Conservation (phyloP, 2,797 vertebrate genomes). For the Pantherophis vulpinus region DNA sequence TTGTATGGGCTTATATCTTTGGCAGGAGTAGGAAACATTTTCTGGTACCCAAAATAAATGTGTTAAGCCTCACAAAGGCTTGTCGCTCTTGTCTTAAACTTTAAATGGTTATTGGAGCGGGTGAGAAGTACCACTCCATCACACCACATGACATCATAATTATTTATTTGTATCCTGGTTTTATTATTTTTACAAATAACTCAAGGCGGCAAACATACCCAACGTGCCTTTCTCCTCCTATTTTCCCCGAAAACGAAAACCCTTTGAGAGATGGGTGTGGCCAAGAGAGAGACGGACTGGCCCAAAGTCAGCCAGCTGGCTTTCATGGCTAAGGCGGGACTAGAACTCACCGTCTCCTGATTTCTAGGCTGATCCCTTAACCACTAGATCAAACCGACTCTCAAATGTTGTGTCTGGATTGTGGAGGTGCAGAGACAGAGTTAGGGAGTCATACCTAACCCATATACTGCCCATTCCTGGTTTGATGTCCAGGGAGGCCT, state of each 20-base stretch:
- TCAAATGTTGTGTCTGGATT: not conserved
- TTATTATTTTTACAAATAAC: too few species aligned
- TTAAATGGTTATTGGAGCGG: not conserved
- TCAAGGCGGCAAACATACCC: too few species aligned
- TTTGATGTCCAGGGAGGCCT: not conserved
- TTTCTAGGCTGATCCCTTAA: not conserved
- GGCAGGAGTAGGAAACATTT: not conserved
- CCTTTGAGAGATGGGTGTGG: too few species aligned
- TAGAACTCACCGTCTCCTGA: not conserved
- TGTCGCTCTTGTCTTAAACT: not conserved
- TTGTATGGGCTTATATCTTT: not conserved
- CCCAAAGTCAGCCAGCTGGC: not conserved
- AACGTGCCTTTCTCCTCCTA: too few species aligned
- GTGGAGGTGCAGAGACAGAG: not conserved
- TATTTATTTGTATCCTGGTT: too few species aligned
- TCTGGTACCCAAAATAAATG: not conserved
- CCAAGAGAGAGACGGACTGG: not conserved
- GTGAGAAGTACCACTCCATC: not conserved
- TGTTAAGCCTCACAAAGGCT: not conserved
- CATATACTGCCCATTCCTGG: not conserved
- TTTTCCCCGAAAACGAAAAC: too few species aligned
- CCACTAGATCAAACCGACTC: not conserved
- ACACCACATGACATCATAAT: not conserved
- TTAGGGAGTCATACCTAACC: not conserved
- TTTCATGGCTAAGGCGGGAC: not conserved